Conservation (phyloP, 2,113 vertebrate species). For the Taurulus bubalis region DNA sequence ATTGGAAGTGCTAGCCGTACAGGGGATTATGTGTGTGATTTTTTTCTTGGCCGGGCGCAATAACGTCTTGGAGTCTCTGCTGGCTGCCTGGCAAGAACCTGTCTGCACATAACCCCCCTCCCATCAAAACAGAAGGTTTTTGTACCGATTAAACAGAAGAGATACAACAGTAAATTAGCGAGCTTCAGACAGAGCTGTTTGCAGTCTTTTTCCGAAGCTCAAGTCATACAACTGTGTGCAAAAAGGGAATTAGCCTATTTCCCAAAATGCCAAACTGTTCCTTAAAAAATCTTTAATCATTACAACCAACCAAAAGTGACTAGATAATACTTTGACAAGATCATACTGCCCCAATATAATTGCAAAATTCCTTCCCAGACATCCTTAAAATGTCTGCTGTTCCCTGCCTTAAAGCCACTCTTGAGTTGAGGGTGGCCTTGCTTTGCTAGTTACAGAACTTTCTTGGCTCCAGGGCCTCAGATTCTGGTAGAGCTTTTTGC, state of each 20-base stretch:
- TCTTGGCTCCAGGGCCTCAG: slow-evolving; percentile 56
- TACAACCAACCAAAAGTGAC: slow-evolving; percentile 16
- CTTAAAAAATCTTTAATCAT: not conserved
- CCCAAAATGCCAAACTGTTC: not conserved
- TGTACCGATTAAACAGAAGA: not conserved
- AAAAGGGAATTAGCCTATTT: not conserved
- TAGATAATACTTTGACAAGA: slow-evolving; percentile 29
- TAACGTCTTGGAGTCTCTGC: not conserved
- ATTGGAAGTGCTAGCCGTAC: not conserved
- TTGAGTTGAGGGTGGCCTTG: slow-evolving; percentile 59
- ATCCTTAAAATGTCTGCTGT: slow-evolving; percentile 41
- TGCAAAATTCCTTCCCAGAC: slow-evolving; percentile 42
- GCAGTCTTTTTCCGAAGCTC: slow-evolving; percentile 6
- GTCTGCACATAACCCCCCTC: not conserved
- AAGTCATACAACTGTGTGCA: not conserved
- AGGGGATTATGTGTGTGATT: not conserved
- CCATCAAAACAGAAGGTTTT: not conserved
- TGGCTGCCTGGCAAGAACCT: slow-evolving; percentile 28
- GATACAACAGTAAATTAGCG: not conserved
- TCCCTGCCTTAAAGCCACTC: slow-evolving; percentile 49
- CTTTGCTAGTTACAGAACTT: slow-evolving; percentile 64
- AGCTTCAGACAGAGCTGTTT: not conserved
- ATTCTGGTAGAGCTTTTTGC: slow-evolving; percentile 64
- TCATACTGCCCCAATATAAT: slow-evolving; percentile 36
- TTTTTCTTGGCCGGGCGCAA: not conserved